Percentiles rank a stretch among this genome's conserved stretches.
phyloP scores from a whole-genome alignment of 2,113 vertebrate genomes.

The Ptychochromis oligacanthus region DNA sequence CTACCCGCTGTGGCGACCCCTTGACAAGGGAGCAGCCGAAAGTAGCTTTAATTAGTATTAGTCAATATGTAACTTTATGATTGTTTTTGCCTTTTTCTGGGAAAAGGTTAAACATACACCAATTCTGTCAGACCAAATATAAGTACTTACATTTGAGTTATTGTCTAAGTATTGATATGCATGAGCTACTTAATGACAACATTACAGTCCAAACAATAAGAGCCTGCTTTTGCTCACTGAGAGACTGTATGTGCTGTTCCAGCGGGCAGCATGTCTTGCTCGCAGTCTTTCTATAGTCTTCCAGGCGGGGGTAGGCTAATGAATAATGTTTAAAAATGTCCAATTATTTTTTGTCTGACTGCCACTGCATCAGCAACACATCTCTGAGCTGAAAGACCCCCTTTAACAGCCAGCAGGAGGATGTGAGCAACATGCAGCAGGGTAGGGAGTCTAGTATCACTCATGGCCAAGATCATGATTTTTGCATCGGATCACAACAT shows the following conservation, averaged over 20 bases:
- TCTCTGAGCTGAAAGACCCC: not conserved
- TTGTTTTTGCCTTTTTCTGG: not conserved
- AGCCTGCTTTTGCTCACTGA: not conserved
- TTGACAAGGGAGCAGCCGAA: too few relatives aligned
- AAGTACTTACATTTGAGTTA: not conserved
- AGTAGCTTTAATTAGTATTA: too few relatives aligned
- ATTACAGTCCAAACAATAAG: not conserved
- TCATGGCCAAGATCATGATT: not conserved
- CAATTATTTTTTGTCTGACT: not conserved
- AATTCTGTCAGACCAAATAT: not conserved
- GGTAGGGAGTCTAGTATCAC: not conserved
- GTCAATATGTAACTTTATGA: constrained; percentile 1
- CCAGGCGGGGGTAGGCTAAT: not conserved
- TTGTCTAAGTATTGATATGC: not conserved
- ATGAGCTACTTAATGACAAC: not conserved
- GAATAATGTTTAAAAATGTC: not conserved
- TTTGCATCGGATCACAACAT: not conserved
- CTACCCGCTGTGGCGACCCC: too few relatives aligned
- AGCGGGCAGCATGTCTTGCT: not conserved
- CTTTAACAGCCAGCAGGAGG: not conserved
- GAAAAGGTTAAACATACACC: not conserved
- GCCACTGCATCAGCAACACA: not conserved
- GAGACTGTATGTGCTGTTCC: not conserved
- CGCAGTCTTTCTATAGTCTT: not conserved
- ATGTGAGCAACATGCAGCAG: not conserved